Evolutionary conservation across 1,140 invertebrate genomes (phyloP).

Genomic region (Drosophila parvula): DNA sequence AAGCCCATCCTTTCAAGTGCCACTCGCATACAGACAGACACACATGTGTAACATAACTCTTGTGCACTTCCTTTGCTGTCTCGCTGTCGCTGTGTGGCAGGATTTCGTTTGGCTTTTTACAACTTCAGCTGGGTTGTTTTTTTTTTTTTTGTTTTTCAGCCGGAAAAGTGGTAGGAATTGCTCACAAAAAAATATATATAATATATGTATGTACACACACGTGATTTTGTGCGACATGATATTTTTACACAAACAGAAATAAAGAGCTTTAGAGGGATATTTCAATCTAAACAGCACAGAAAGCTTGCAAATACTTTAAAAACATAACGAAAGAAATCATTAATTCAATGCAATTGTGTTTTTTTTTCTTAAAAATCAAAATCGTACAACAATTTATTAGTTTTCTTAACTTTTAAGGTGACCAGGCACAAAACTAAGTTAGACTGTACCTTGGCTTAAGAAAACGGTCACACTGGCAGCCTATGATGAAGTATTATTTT

Average conservation of each 20-base stretch:
- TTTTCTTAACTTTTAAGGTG: neutral
- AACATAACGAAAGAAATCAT: too few species aligned
- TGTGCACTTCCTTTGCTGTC: conserved; percentile 14
- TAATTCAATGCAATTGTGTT: neutral
- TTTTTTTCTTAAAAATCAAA: neutral
- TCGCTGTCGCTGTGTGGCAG: neutral
- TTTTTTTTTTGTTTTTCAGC: neutral
- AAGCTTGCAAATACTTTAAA: neutral
- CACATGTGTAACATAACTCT: conserved; percentile 4
- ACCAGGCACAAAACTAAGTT: neutral
- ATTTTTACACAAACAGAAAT: neutral
- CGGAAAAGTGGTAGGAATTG: conserved; percentile 18
- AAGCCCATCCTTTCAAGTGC: conserved; percentile 3
- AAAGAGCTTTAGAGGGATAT: neutral
- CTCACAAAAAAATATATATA: conserved; percentile 7
- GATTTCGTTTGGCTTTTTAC: conserved; percentile 4
- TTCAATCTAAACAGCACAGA: neutral
- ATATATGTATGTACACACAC: neutral
- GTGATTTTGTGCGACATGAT: conserved; percentile 5
- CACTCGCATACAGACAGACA: neutral
- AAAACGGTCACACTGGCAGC: neutral
- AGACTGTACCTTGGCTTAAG: neutral
- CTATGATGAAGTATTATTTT: neutral
- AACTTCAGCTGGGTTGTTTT: conserved; percentile 1
- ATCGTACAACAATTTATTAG: neutral